Base-by-base conservation (phyloP, 2,888 invertebrate species). In the Tortricodes alternella region DNA sequence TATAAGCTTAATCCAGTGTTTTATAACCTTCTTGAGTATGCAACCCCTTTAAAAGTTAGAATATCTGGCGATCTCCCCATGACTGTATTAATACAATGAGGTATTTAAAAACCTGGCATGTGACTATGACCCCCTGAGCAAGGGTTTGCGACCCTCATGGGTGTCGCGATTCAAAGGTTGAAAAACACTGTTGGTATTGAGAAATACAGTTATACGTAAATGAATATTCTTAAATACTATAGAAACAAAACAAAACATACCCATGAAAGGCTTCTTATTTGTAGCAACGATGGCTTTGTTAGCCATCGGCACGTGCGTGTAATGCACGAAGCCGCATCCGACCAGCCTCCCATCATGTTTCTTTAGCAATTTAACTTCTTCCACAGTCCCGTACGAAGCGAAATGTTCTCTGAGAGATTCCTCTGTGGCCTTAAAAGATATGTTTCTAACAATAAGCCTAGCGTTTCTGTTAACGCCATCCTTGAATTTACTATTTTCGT, bases 301-400 rank as follows among this genome's bases (percentile, higher is more conserved):
- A 5, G 98, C 98, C 83, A 94, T 93, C 58, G 94, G 93, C 3
- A 95, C 92, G 13, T 92, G 92, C 46, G 93, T 93, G 73, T 94
- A 98, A 77, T 98, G 97, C 2, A 98, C 92, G 83, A 98, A 98
- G 2, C 95, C 97, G 83, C 97, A 98, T 3, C 98, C 98, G 1
- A 96, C 94, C 7, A 95, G 83, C 72, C 93, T 94, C 0, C 95
- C 96, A 82, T 96, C 94, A 0, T 94, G 90, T 61, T 92, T 93
- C 67, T 93, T 94, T n/a, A 96, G 77, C 27, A 97, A 76, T 66
- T 94, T 94, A 0, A 97, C 92, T 68, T 97, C 96, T 61, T 92
- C 92, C 1, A 98, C 91, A 23, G 93, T 92, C 0, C 98, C 98
- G 86, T 92, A 96, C 59, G 93, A 86, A 1, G 91, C 86, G 79